phyloP scores from a whole-genome alignment of 2,797 vertebrate genomes.

The Sternotherus odoratus region DNA sequence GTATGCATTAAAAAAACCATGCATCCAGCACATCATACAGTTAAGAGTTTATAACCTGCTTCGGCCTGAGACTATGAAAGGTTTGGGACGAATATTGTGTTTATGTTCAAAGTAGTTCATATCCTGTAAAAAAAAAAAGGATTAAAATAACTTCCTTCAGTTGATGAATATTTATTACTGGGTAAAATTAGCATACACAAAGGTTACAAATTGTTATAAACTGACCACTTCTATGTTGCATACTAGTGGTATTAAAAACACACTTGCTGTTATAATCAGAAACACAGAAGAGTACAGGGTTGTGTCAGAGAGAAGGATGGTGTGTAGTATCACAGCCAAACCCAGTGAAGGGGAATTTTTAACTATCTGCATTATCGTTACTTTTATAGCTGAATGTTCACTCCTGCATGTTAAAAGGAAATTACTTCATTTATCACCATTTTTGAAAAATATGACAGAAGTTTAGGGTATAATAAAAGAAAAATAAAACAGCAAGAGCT shows the following conservation, averaged over 20 bases:
- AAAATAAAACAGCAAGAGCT: conserved; percentile 79
- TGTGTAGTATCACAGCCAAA: neutral
- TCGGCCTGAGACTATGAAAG: conserved; percentile 85
- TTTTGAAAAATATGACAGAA: neutral
- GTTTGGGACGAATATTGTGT: conserved; percentile 91
- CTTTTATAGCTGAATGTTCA: neutral
- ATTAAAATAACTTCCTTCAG: conserved; percentile 68
- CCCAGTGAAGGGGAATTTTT: neutral
- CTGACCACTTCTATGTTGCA: neutral
- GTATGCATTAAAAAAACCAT: conserved; percentile 68
- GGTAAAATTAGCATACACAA: neutral
- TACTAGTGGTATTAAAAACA: neutral
- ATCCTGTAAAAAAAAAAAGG: conserved; percentile 86
- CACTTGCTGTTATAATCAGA: neutral
- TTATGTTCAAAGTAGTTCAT: conserved; percentile 93
- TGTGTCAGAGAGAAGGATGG: neutral
- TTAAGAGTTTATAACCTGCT: conserved; percentile 84
- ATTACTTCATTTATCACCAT: neutral
- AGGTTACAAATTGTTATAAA: neutral
- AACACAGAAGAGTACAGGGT: neutral
- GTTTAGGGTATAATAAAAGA: conserved; percentile 8
- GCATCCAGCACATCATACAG: conserved; percentile 76
- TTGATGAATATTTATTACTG: neutral
- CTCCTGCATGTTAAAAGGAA: conserved; percentile 18
- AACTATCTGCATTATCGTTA: neutral